phyloP scores from a whole-genome alignment of 2,113 vertebrate species.

The Phodopus roborovskii region DNA sequence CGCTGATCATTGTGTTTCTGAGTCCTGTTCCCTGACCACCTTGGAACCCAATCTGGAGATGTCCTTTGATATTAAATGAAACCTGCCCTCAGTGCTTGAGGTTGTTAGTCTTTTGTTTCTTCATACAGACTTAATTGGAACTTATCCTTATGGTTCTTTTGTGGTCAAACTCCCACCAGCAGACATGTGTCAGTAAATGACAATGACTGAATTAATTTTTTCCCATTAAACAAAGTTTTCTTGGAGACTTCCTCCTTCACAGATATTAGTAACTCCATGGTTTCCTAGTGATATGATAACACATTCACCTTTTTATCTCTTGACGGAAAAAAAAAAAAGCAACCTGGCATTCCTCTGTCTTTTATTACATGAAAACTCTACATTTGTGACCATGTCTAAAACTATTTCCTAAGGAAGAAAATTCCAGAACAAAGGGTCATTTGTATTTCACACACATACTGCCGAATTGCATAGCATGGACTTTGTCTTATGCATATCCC shows the following conservation, averaged over 20 bases:
- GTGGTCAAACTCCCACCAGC: accelerated
- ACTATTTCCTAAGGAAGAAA: background rate
- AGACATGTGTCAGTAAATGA: too few relatives aligned
- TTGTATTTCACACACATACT: background rate
- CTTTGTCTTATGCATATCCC: background rate
- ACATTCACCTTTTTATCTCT: background rate
- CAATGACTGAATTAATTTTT: background rate
- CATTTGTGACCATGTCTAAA: background rate
- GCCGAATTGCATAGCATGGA: background rate
- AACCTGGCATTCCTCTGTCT: background rate
- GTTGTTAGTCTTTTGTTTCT: background rate
- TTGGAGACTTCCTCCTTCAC: background rate
- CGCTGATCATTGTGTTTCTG: background rate
- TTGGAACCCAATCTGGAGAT: background rate
- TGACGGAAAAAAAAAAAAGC: too few relatives aligned
- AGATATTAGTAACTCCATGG: background rate
- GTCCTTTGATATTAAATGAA: background rate
- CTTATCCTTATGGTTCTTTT: background rate
- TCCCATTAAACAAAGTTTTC: background rate
- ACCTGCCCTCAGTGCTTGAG: background rate
- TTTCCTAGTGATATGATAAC: background rate
- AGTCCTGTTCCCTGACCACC: background rate
- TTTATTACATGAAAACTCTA: background rate
- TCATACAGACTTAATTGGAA: background rate
- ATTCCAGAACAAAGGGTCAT: background rate